Conservation (phyloP, 2,113 vertebrate genomes). For the Cercopithecus mona region DNA sequence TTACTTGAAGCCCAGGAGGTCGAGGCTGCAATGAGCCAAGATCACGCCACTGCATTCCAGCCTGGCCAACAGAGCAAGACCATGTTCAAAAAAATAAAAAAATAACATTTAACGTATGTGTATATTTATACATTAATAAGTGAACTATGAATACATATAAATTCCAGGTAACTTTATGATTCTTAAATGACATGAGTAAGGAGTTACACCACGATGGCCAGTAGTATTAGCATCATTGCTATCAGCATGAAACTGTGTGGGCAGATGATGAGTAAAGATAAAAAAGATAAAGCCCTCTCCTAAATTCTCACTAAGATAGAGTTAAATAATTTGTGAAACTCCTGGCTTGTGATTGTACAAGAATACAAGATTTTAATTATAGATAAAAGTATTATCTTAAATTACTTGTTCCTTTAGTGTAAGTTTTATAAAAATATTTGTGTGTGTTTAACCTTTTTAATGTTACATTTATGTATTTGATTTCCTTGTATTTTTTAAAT, state of each 20-base stretch:
- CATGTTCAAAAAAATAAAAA: too few relatives aligned
- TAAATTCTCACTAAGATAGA: background rate
- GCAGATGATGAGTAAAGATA: conserved; percentile 3
- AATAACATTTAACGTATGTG: background rate
- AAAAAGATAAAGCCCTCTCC: background rate
- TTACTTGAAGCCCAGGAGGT: too few relatives aligned
- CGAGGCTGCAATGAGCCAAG: too few relatives aligned
- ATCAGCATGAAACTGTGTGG: background rate
- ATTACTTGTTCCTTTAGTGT: conserved; percentile 21
- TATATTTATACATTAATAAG: background rate
- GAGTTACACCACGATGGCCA: background rate
- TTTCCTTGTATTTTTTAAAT: conserved; percentile 27
- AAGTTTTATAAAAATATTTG: conserved; percentile 42
- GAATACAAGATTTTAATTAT: conserved; percentile 37
- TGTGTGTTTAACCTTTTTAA: conserved; percentile 43
- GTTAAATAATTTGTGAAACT: conserved; percentile 45
- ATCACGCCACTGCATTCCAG: too few relatives aligned
- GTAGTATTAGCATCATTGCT: background rate
- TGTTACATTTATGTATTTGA: conserved; percentile 41
- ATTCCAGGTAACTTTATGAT: background rate
- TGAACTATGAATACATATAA: background rate
- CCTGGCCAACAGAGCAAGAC: too few relatives aligned
- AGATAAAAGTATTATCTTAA: conserved; percentile 35
- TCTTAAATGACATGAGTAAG: background rate
- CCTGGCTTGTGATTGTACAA: background rate